phyloP scores from a whole-genome alignment of 2,888 invertebrate species.

The Phragmatobia fuliginosa region DNA sequence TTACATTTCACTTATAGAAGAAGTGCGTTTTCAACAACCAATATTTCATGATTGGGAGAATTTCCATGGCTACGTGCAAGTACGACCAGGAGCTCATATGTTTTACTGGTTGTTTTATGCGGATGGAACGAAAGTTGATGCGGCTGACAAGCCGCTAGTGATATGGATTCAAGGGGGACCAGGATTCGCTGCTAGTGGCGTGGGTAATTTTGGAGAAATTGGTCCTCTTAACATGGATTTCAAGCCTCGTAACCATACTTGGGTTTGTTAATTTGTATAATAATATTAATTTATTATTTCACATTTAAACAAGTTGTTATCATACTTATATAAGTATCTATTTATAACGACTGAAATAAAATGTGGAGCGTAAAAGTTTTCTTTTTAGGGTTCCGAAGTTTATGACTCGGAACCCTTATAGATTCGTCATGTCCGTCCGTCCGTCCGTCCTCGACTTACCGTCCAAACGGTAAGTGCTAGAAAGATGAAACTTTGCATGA shows the following conservation, averaged over 20 bases:
- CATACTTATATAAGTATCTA: background rate
- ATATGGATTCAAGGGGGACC: conserved; percentile 97
- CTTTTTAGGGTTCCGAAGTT: too few relatives aligned
- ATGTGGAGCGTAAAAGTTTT: background rate
- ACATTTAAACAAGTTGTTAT: background rate
- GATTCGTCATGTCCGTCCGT: too few relatives aligned
- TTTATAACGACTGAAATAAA: background rate
- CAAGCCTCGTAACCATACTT: conserved; percentile 89
- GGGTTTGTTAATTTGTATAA: conserved; percentile 84
- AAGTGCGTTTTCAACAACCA: conserved; percentile 3
- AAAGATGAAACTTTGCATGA: too few relatives aligned
- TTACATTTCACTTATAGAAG: conserved; percentile 1
- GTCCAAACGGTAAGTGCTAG: too few relatives aligned
- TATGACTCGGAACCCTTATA: too few relatives aligned
- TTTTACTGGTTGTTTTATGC: conserved; percentile 97
- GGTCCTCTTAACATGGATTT: conserved; percentile 91
- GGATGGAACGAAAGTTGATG: conserved; percentile 85
- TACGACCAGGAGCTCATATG: conserved; percentile 91
- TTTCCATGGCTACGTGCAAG: conserved; percentile 90
- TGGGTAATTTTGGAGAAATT: conserved; percentile 94
- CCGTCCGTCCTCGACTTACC: too few relatives aligned
- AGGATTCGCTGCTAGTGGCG: conserved; percentile 92
- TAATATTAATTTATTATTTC: background rate
- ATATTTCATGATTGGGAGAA: conserved; percentile 36
- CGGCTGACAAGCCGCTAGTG: conserved; percentile 89